Percentiles rank a stretch among this genome's conserved stretches.
Conservation (phyloP, 2,888 invertebrate species). For the Phrixothrix hirtus region DNA sequence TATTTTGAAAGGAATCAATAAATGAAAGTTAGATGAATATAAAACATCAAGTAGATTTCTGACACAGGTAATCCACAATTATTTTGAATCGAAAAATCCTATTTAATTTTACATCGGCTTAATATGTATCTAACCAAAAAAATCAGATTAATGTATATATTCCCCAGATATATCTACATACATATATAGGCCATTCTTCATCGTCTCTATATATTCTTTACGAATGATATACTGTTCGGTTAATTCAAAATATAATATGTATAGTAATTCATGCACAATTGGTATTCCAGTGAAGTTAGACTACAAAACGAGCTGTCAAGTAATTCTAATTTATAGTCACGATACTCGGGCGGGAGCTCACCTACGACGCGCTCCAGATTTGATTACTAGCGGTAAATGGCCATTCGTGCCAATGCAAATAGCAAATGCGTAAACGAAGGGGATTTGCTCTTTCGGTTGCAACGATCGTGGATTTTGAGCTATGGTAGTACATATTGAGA, state of each 20-base stretch:
- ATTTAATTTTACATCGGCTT: too few relatives aligned
- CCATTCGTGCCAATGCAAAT: conserved; percentile 35
- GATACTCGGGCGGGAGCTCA: conserved; percentile 36
- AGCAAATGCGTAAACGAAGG: conserved; percentile 30
- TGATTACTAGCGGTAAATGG: conserved; percentile 43
- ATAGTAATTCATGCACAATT: conserved; percentile 44
- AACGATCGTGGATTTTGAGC: conserved; percentile 11
- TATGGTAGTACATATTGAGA: conserved; percentile 17
- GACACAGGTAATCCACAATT: too few relatives aligned
- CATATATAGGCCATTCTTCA: conserved; percentile 25
- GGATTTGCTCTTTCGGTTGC: conserved; percentile 20
- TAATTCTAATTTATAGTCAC: conserved; percentile 48
- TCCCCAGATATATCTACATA: conserved; percentile 16
- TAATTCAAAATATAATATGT: conserved; percentile 42
- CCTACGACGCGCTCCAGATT: conserved; percentile 42
- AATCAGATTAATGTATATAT: conserved; percentile 7
- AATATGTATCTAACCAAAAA: neutral
- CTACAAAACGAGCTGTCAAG: conserved; percentile 46
- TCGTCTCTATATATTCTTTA: conserved; percentile 22
- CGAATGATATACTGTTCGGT: conserved; percentile 33
- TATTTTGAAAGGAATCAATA: too few relatives aligned
- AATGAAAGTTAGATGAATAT: too few relatives aligned
- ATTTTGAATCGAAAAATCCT: too few relatives aligned
- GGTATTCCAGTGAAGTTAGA: conserved; percentile 40
- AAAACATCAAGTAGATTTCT: too few relatives aligned